These are phyloP conservation scores for Antitype chi DNA, from an alignment of 2,888 invertebrate species.

Conservation along the genomic window DNA sequence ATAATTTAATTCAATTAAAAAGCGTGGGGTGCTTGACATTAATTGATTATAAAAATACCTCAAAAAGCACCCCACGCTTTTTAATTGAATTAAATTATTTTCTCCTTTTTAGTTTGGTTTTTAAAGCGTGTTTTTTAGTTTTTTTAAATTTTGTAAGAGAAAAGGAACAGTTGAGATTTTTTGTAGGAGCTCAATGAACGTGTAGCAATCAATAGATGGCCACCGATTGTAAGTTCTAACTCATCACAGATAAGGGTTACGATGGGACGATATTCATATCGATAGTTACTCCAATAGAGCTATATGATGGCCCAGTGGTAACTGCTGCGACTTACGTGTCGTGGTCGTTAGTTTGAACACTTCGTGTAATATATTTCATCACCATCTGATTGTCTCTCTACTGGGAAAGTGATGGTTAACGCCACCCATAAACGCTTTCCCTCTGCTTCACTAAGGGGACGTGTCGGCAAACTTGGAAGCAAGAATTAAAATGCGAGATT, in stretches of 20 bases:
- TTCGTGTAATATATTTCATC: background rate
- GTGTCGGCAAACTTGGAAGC: background rate
- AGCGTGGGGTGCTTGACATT: no score
- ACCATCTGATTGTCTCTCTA: background rate
- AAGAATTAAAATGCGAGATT: background rate
- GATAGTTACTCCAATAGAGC: background rate
- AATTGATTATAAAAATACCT: no score
- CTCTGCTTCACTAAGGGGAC: background rate
- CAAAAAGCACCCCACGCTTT: no score
- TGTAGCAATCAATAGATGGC: background rate
- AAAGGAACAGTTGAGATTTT: background rate
- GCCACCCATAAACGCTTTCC: background rate
- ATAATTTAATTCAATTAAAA: no score
- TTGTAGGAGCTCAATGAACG: background rate
- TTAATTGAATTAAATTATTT: no score
- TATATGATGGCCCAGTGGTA: background rate
- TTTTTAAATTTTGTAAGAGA: background rate
- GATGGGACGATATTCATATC: background rate
- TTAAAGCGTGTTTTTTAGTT: no score
- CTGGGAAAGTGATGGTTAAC: background rate
- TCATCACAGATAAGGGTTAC: background rate
- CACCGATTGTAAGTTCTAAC: background rate
- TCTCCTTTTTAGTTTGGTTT: no score
- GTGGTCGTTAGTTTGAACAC: background rate
- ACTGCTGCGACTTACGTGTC: background rate